These are phyloP conservation scores for Lacerta viridis DNA, from an alignment of 2,797 vertebrate genomes.

Conservation along the genomic window DNA sequence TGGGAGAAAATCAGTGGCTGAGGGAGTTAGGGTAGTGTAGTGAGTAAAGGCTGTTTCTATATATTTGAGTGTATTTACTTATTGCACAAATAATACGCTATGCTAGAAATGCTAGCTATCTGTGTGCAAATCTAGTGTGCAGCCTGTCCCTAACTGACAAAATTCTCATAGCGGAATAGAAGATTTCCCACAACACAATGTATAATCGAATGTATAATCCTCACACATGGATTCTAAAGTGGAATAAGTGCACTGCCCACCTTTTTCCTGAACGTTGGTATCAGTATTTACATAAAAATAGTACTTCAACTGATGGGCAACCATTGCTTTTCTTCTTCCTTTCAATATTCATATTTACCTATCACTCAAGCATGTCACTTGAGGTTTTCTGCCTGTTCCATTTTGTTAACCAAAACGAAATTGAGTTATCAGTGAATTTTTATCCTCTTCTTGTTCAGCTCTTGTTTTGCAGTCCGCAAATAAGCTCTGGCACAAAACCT, in stretches of 20 bases:
- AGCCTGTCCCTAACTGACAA: too few relatives aligned
- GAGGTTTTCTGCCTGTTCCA: conserved; percentile 52
- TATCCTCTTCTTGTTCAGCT: conserved; percentile 40
- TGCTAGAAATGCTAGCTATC: neutral
- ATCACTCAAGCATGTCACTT: conserved; percentile 20
- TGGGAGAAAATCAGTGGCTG: neutral
- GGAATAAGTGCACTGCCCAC: neutral
- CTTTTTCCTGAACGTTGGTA: neutral
- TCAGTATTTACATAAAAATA: neutral
- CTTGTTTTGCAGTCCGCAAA: conserved; percentile 37
- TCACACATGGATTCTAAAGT: neutral
- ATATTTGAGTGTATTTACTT: too few relatives aligned
- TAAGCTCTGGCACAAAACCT: conserved; percentile 3
- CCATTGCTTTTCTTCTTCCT: neutral
- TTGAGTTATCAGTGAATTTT: conserved; percentile 39
- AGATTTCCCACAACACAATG: too few relatives aligned
- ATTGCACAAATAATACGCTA: neutral
- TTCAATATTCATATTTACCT: conserved; percentile 40
- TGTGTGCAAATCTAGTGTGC: neutral
- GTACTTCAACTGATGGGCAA: conserved; percentile 36
- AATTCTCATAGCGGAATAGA: too few relatives aligned
- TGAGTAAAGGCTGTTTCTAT: neutral
- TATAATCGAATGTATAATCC: neutral
- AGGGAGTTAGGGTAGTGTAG: neutral
- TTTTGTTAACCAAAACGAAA: conserved; percentile 46